Base-by-base conservation (phyloP, 23 tunicate genomes). In the Diplosoma virens region DNA sequence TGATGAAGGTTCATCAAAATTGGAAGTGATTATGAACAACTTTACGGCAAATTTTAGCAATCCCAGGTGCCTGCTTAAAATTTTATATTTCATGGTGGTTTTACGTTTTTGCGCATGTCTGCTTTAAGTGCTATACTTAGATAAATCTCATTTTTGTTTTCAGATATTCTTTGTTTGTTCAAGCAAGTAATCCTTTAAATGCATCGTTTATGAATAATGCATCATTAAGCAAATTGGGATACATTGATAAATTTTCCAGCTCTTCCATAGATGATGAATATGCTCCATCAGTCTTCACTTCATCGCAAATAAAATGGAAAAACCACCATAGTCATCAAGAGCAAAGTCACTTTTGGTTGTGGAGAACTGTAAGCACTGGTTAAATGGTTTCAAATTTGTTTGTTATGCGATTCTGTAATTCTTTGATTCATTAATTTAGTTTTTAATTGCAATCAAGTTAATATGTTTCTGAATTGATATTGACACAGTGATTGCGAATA, bases 211-310 rank as follows among this genome's bases (percentile, higher is more conserved):
- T 37, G 2, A 7, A 18, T 2, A 6, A 27, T 7, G 2, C 37
- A 3, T 4, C 18, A 3, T 7, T 26, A n/a, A 72, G 28, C 20
- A 20, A 21, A 20, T 6, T 14, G 7, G 59, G 60, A 6, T 32
- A 3, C 2, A 34, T 72, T 24, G 78, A 72, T 3, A 63, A 82
- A 75, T 9, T 30, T 0, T 59, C 72, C 18, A 73, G n/a, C 32
- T 32, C 32, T 23, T 63, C 58, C 24, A 77, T 84, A 16, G 82
- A 84, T 41, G 89, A 84, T 67, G 89, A 84, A 58, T 77, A 84
- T 58, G 76, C 83, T 16, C 89, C 89, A 6, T 66, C 89, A 0
- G 67, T 77, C 3, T 84, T 84, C 67, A 76, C 82, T 9, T 59
- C 78, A 2, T 59, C 71, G 11, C 22, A 77, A 45, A 5, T 84